Percentiles rank a stretch among this genome's conserved stretches.
phyloP scores from a whole-genome alignment of 2,888 invertebrate species.

The Falcaria lacertinaria region DNA sequence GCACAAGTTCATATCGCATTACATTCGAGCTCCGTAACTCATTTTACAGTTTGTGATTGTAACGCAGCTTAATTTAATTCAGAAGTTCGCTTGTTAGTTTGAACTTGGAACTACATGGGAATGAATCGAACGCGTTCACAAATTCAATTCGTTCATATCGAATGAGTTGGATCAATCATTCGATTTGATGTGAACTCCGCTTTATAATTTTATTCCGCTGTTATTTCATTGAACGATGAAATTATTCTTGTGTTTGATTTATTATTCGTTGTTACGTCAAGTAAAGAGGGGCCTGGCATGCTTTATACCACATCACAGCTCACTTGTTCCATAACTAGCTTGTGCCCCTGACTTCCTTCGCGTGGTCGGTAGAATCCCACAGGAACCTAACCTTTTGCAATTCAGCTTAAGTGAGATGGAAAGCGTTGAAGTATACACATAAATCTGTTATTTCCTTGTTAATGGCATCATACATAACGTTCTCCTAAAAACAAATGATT shows the following conservation, averaged over 20 bases:
- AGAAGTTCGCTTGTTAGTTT: neutral
- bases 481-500: no score
- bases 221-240: neutral
- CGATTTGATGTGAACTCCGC: neutral
- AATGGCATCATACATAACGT: no score
- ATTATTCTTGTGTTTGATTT: neutral
- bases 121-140: constrained; percentile 1
- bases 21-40: neutral
- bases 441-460: no score
- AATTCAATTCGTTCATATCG: constrained; percentile 2
- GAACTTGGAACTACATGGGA: neutral
- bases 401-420: no score
- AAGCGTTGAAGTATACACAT: no score
- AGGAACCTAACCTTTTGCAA: no score
- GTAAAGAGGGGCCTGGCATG: no score
- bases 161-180: constrained; percentile 1
- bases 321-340: no score
- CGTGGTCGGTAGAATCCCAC: no score
- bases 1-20: neutral
- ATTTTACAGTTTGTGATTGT: neutral
- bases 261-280: no score
- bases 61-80: neutral
- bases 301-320: no score
- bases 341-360: no score
- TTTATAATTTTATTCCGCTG: neutral